Evolutionary conservation across 2,113 vertebrate species (phyloP).

Genomic region (Onychostoma macrolepis): DNA sequence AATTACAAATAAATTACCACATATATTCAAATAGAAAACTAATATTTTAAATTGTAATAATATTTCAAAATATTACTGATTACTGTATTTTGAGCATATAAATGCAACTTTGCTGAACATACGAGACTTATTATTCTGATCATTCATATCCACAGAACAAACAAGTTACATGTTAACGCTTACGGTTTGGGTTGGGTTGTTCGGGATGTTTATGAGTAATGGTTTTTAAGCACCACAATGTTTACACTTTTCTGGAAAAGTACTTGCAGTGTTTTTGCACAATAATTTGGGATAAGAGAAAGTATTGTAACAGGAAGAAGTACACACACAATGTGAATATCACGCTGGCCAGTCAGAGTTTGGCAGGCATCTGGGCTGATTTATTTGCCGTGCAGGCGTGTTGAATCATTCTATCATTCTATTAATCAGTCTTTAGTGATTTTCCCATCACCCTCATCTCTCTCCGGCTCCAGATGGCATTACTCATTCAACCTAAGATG

Average conservation of each 20-base stretch:
- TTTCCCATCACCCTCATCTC: constrained; percentile 31
- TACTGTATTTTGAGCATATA: not conserved
- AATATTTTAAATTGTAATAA: not conserved
- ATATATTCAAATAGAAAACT: not conserved
- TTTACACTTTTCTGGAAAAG: not conserved
- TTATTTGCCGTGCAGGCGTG: not conserved
- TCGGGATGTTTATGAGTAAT: not conserved
- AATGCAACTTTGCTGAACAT: not conserved
- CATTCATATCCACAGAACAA: not conserved
- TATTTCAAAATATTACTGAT: not conserved
- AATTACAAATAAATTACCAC: too few relatives aligned
- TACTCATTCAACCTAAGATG: constrained; percentile 37
- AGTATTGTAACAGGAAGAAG: not conserved
- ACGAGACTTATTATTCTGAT: not conserved
- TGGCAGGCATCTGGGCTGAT: constrained; percentile 9
- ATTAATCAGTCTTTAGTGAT: constrained; percentile 31
- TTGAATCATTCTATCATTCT: constrained; percentile 24
- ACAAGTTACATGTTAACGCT: not conserved
- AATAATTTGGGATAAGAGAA: not conserved
- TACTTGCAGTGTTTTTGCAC: not conserved
- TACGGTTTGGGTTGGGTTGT: not conserved
- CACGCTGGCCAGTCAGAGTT: not conserved
- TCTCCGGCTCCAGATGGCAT: constrained; percentile 19
- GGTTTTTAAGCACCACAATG: not conserved
- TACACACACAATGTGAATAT: not conserved